Evolutionary conservation across 1,140 invertebrate genomes (phyloP).

Genomic region (Asbolus verrucosus): DNA sequence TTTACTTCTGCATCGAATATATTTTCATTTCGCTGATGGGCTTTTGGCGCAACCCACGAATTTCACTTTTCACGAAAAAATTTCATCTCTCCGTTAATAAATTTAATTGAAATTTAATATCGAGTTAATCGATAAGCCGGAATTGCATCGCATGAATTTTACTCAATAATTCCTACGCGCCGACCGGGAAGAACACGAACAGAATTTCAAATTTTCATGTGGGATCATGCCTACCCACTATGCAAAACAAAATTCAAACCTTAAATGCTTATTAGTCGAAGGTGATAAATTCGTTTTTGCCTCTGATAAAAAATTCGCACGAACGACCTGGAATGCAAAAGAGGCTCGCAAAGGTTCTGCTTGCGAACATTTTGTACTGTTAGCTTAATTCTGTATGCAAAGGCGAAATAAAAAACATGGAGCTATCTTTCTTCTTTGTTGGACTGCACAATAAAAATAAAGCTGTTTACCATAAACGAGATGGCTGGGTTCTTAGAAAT

Average conservation of each 20-base stretch:
- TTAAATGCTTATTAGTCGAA: neutral
- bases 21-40: conserved; percentile 19
- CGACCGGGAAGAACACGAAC: neutral
- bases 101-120: too few species aligned
- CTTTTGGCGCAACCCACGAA: neutral
- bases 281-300: neutral
- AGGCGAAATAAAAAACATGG: conserved; percentile 29
- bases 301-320: neutral
- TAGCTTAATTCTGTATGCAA: conserved; percentile 22
- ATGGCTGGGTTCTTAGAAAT: conserved; percentile 23
- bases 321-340: neutral
- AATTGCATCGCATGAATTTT: conserved; percentile 20
- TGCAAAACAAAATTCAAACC: neutral
- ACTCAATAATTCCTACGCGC: conserved; percentile 11
- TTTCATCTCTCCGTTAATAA: neutral
- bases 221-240: neutral
- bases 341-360: neutral
- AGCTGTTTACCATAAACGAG: conserved; percentile 17
- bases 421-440: conserved; percentile 33
- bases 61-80: conserved; percentile 42
- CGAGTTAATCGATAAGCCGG: too few species aligned
- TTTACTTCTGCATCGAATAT: conserved; percentile 47
- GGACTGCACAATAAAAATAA: conserved; percentile 21
- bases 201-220: conserved; percentile 10
- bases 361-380: conserved; percentile 5